A percentile compares a stretch with the other conserved stretches of the same genome.
phyloP scores from a whole-genome alignment of 2,113 vertebrate genomes.

The Thomomys bottae region DNA sequence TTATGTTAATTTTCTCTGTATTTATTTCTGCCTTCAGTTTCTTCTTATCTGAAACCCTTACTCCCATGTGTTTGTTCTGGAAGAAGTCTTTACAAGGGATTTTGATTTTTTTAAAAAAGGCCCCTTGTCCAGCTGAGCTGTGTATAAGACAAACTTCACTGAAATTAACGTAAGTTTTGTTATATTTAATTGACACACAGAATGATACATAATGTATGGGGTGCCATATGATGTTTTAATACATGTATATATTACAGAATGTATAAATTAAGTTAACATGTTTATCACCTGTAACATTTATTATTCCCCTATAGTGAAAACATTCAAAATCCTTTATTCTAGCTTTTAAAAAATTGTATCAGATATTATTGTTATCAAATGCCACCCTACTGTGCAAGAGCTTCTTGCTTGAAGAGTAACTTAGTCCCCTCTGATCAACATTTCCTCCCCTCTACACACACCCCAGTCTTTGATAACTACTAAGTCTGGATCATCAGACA shows the following conservation, averaged over 20 bases:
- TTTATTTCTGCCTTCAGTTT: conserved; percentile 42
- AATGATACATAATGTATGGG: background rate
- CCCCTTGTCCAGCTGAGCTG: conserved; percentile 19
- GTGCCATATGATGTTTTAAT: background rate
- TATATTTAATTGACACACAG: background rate
- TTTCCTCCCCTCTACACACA: too few species aligned
- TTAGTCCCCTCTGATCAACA: background rate
- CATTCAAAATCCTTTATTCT: background rate
- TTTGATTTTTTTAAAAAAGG: background rate
- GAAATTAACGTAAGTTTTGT: background rate
- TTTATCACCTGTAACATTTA: background rate
- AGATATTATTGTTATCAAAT: background rate
- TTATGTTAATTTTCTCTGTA: background rate
- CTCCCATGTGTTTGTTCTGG: background rate
- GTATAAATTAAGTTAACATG: background rate
- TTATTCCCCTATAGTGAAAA: background rate
- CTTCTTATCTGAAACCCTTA: conserved; percentile 31
- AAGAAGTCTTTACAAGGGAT: background rate
- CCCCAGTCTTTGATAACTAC: background rate
- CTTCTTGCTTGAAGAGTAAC: background rate
- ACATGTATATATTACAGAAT: background rate
- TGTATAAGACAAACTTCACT: conserved; percentile 45
- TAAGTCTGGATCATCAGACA: background rate
- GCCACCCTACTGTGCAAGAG: background rate
- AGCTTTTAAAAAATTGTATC: background rate